These are phyloP conservation scores for Protobothrops flavoviridis DNA, from an alignment of 2,113 vertebrate genomes.

Conservation along the genomic window DNA sequence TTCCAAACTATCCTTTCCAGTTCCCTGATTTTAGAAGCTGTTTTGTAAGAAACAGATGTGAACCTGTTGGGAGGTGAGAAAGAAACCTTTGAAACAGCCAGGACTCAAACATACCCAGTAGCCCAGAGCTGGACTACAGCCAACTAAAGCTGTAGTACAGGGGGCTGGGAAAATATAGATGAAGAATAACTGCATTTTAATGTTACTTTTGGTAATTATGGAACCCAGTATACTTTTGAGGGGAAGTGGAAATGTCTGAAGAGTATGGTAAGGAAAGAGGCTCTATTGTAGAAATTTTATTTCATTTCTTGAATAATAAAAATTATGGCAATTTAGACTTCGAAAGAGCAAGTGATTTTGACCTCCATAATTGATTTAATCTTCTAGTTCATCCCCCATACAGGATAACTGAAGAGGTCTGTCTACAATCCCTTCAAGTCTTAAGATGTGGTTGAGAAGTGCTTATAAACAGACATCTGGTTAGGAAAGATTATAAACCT, in stretches of 20 bases:
- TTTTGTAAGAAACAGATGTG: background rate
- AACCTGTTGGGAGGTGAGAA: background rate
- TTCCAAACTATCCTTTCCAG: background rate
- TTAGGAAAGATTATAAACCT: background rate
- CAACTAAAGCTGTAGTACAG: background rate
- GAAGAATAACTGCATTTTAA: background rate
- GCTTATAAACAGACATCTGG: background rate
- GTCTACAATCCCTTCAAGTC: background rate
- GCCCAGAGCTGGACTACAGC: background rate
- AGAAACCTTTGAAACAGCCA: background rate
- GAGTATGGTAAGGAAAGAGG: background rate
- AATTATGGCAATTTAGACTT: background rate
- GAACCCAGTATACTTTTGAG: background rate
- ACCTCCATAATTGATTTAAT: background rate
- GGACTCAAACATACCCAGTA: background rate
- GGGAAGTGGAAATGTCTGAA: background rate
- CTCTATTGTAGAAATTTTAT: background rate
- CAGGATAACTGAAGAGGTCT: background rate
- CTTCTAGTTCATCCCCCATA: background rate
- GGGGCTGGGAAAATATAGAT: background rate
- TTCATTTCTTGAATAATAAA: background rate
- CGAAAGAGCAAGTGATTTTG: background rate
- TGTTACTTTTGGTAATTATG: background rate
- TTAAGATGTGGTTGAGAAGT: background rate
- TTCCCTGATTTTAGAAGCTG: background rate